These are phyloP conservation scores for Nothobranchius furzeri DNA, from an alignment of 2,113 vertebrate genomes.

Conservation along the genomic window DNA sequence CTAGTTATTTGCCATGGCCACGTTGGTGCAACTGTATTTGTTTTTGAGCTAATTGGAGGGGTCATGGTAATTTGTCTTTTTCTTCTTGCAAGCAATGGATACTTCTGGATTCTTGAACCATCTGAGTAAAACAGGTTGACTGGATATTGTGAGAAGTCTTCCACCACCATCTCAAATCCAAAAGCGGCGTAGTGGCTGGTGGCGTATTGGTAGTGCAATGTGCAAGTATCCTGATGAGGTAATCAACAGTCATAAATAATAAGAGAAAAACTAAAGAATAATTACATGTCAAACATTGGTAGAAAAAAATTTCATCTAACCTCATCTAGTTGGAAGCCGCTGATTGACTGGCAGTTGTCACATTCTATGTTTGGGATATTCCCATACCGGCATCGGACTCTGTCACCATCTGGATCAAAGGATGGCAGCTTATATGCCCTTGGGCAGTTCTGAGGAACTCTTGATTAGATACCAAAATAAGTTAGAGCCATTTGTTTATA, in stretches of 20 bases:
- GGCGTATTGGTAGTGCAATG: slow-evolving; percentile 13
- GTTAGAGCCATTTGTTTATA: neutral
- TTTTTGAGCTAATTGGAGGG: neutral
- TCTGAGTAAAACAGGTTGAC: slow-evolving; percentile 21
- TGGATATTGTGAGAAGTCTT: slow-evolving; percentile 48
- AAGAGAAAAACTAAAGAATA: no score
- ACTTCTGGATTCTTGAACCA: slow-evolving; percentile 12
- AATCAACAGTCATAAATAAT: neutral
- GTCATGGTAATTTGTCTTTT: neutral
- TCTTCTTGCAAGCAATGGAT: slow-evolving; percentile 16
- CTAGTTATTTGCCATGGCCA: no score
- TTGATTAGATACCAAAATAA: slow-evolving; percentile 5
- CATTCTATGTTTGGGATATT: slow-evolving; percentile 17
- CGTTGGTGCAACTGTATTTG: neutral
- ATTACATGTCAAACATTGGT: no score
- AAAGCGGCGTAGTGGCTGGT: fast-evolving
- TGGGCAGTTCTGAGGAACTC: slow-evolving; percentile 75
- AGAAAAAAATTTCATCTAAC: slow-evolving; percentile 27
- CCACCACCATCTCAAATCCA: slow-evolving; percentile 57
- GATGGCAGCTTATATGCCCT: slow-evolving; percentile 60
- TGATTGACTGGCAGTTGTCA: slow-evolving; percentile 10
- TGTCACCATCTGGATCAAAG: slow-evolving; percentile 72
- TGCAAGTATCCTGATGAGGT: slow-evolving; percentile 49
- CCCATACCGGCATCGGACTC: slow-evolving; percentile 70
- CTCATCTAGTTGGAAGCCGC: slow-evolving; percentile 61